Percentiles rank a stretch among this genome's conserved stretches.
These are phyloP conservation scores for Percopsis omiscomaycus DNA, from an alignment of 2,797 vertebrate genomes.

Conservation along the genomic window DNA sequence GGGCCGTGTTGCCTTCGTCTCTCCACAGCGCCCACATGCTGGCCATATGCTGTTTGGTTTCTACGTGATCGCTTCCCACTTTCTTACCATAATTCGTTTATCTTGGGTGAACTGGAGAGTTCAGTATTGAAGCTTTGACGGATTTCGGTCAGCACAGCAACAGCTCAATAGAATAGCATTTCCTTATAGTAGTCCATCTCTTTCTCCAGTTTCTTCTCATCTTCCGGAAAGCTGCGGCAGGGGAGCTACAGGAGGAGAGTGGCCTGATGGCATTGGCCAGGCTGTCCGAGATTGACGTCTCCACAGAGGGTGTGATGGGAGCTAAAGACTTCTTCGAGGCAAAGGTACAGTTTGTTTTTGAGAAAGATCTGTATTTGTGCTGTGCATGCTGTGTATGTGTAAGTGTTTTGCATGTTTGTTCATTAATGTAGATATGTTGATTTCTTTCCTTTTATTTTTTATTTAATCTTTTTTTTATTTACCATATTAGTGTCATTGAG, in stretches of 20 bases:
- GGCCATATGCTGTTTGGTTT: too few species aligned
- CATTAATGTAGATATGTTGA: constrained; percentile 9
- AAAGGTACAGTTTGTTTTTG: constrained; percentile 79
- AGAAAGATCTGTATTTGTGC: not conserved
- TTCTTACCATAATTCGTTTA: too few species aligned
- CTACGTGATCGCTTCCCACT: too few species aligned
- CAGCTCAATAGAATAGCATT: too few species aligned
- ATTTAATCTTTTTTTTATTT: constrained; percentile 23
- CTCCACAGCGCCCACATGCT: too few species aligned
- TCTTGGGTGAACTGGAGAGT: too few species aligned
- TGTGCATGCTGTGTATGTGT: constrained; percentile 1
- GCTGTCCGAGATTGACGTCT: constrained; percentile 92
- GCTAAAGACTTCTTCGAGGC: constrained; percentile 96
- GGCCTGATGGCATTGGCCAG: constrained; percentile 90
- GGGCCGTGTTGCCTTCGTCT: too few species aligned
- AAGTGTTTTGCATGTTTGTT: not conserved
- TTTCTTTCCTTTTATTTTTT: constrained; percentile 16
- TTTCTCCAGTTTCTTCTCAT: constrained; percentile 88
- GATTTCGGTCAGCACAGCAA: too few species aligned
- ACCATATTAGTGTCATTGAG: constrained; percentile 47
- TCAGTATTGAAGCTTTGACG: too few species aligned
- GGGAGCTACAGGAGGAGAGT: constrained; percentile 90
- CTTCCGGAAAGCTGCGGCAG: constrained; percentile 89
- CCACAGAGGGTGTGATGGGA: constrained; percentile 90
- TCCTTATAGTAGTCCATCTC: not conserved